Evolutionary conservation across 2,888 invertebrate species (phyloP).

Genomic region (Ennomos fuscantarius): DNA sequence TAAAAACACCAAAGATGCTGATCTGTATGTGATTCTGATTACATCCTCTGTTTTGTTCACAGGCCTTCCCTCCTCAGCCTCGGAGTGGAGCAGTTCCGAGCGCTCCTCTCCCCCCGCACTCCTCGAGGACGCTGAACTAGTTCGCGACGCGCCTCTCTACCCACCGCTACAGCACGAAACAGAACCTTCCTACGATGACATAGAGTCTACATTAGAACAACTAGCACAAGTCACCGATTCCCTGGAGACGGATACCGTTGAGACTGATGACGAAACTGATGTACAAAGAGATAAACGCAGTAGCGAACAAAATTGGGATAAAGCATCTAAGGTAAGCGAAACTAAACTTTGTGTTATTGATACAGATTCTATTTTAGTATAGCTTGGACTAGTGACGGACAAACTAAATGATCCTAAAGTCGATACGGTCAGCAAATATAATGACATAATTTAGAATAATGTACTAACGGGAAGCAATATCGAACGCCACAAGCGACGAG

Average conservation of each 20-base stretch:
- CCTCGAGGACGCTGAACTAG: constrained; percentile 60
- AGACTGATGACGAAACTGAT: constrained; percentile 56
- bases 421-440: too few species aligned
- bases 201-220: constrained; percentile 59
- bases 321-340: constrained; percentile 58
- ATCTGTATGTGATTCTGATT: too few species aligned
- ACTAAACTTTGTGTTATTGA: neutral
- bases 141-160: constrained; percentile 67
- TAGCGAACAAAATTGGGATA: constrained; percentile 65
- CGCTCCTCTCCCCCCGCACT: constrained; percentile 49
- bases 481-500: too few species aligned
- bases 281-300: constrained; percentile 66
- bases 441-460: too few species aligned
- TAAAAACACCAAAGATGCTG: too few species aligned
- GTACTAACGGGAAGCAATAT: too few species aligned
- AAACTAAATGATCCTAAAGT: too few species aligned
- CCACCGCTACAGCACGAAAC: constrained; percentile 41
- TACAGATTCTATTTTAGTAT: neutral
- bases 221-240: constrained; percentile 45
- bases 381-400: too few species aligned
- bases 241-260: constrained; percentile 36
- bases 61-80: constrained; percentile 57
- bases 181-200: constrained; percentile 49
- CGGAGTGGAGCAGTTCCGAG: constrained; percentile 65
- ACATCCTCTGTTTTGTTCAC: constrained; percentile 39